Conservation (phyloP, 1,140 invertebrate species). For the Microplitis mediator region DNA sequence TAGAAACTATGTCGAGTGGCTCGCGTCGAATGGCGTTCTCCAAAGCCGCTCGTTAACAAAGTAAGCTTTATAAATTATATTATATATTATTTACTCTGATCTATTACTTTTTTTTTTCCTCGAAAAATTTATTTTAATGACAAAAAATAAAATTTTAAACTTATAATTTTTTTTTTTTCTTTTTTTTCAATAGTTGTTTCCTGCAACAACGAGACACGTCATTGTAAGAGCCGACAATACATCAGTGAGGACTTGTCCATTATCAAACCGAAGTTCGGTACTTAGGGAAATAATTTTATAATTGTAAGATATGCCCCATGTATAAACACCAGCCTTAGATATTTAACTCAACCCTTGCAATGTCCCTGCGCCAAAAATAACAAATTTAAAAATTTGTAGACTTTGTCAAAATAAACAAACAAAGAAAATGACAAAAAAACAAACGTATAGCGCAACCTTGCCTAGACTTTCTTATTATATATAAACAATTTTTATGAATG, state of each 20-base stretch:
- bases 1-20: conserved; percentile 38
- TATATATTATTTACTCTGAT: neutral
- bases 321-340: conserved; percentile 23
- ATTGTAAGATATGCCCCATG: conserved; percentile 32
- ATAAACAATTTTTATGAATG: neutral
- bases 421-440: neutral
- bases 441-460: neutral
- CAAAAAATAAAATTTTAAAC: neutral
- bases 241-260: conserved; percentile 22
- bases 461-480: conserved; percentile 9
- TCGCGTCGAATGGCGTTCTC: conserved; percentile 34
- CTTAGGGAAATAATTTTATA: conserved; percentile 32
- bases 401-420: neutral
- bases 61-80: conserved; percentile 15
- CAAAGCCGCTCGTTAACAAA: conserved; percentile 33
- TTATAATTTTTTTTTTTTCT: neutral
- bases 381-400: too few species aligned
- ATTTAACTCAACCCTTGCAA: neutral
- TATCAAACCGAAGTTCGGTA: conserved; percentile 26
- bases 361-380: conserved; percentile 7
- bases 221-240: conserved; percentile 30
- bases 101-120: neutral
- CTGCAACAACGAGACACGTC: conserved; percentile 29
- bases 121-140: too few species aligned
- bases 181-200: conserved; percentile 27